Evolutionary conservation across 2,888 invertebrate species (phyloP).

Genomic region (Microchrysa polita): DNA sequence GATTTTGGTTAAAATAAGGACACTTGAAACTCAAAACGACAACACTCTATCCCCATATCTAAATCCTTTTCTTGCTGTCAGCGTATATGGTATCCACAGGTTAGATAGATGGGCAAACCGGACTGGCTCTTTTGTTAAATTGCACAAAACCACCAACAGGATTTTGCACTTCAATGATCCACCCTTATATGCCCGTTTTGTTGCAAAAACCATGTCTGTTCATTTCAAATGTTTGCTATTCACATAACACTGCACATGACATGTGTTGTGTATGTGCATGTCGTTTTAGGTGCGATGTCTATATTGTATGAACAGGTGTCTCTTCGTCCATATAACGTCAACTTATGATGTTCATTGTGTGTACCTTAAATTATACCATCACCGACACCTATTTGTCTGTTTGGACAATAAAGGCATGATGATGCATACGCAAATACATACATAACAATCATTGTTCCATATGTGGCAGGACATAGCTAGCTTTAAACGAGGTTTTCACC

Average conservation of each 20-base stretch:
- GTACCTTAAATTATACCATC: too few relatives aligned
- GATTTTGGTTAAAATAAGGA: too few relatives aligned
- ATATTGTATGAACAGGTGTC: background rate
- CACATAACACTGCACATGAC: background rate
- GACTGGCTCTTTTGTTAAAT: constrained; percentile 8
- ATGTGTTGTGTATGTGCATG: background rate
- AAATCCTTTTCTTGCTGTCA: too few relatives aligned
- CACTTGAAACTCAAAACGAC: too few relatives aligned
- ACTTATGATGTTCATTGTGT: background rate
- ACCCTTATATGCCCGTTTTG: background rate
- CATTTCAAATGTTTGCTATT: background rate
- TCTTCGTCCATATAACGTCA: background rate
- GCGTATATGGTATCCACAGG: background rate
- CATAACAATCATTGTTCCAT: too few relatives aligned
- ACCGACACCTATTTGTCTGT: too few relatives aligned
- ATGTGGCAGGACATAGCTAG: too few relatives aligned
- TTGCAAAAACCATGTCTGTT: background rate
- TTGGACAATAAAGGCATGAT: too few relatives aligned
- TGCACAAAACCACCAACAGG: constrained; percentile 20
- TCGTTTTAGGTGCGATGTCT: too few relatives aligned
- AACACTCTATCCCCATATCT: too few relatives aligned
- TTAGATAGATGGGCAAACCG: background rate
- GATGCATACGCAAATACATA: too few relatives aligned
- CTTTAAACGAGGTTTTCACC: background rate
- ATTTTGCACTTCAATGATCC: constrained; percentile 18